Evolutionary conservation across 2,888 invertebrate species (phyloP).

Genomic region (Megaustenia siamemsis): DNA sequence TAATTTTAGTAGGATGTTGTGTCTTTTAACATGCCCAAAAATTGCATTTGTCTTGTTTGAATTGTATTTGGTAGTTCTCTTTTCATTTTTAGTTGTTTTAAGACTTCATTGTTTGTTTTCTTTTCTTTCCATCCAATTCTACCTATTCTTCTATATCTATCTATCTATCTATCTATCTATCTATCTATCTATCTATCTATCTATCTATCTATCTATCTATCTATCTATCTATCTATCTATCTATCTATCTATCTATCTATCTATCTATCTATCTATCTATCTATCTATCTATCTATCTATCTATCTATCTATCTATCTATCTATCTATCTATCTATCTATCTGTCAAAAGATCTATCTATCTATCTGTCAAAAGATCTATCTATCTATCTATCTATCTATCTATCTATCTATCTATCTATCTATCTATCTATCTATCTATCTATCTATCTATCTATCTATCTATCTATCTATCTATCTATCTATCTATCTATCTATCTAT

Average conservation of each 20-base stretch:
- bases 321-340: no score
- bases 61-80: no score
- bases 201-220: no score
- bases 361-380: background rate
- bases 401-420: background rate
- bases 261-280: background rate
- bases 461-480: slow-evolving; percentile 1
- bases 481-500: background rate
- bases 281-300: background rate
- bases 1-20: no score
- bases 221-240: background rate
- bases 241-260: background rate
- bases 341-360: background rate
- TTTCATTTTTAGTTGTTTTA: no score
- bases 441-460: slow-evolving; percentile 1
- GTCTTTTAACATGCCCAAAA: no score
- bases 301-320: background rate
- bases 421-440: slow-evolving; percentile 1
- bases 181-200: no score
- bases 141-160: no score
- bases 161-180: slow-evolving; percentile 37
- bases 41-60: no score
- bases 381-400: no score
- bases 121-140: no score
- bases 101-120: no score